Conservation (phyloP, 1,140 invertebrate species). For the Palaemon carinicauda region DNA sequence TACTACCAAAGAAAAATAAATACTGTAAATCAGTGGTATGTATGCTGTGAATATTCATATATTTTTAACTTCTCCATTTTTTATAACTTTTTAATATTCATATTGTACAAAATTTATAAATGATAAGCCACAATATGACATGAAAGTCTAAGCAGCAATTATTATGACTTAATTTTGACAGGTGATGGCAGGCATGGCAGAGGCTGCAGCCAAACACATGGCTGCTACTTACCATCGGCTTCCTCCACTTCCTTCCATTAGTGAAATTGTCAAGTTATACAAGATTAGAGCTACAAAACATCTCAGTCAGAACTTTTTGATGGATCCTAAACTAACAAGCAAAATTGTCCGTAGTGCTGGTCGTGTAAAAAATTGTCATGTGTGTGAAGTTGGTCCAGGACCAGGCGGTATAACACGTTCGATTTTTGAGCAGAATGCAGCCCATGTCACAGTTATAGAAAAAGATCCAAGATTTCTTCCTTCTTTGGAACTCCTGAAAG, state of each 20-base stretch:
- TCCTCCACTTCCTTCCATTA: conserved; percentile 88
- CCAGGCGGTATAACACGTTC: conserved; percentile 94
- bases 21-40: too few relatives aligned
- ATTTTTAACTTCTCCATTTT: too few relatives aligned
- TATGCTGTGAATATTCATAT: too few relatives aligned
- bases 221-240: conserved; percentile 68
- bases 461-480: conserved; percentile 92
- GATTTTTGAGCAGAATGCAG: conserved; percentile 79
- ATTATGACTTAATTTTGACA: neutral
- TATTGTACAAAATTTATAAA: too few relatives aligned
- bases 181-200: conserved; percentile 4
- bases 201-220: neutral
- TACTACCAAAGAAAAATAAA: too few relatives aligned
- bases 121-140: too few relatives aligned
- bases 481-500: conserved; percentile 79
- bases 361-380: conserved; percentile 71
- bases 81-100: too few relatives aligned
- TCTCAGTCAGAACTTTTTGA: conserved; percentile 96
- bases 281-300: conserved; percentile 84
- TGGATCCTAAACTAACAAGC: conserved; percentile 84
- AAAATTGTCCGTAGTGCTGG: conserved; percentile 87
- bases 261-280: conserved; percentile 91
- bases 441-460: conserved; percentile 86
- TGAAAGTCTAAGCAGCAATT: too few relatives aligned
- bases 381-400: conserved; percentile 95